Evolutionary conservation across 2,113 vertebrate species (phyloP).

Genomic region (Charadrius vociferus): DNA sequence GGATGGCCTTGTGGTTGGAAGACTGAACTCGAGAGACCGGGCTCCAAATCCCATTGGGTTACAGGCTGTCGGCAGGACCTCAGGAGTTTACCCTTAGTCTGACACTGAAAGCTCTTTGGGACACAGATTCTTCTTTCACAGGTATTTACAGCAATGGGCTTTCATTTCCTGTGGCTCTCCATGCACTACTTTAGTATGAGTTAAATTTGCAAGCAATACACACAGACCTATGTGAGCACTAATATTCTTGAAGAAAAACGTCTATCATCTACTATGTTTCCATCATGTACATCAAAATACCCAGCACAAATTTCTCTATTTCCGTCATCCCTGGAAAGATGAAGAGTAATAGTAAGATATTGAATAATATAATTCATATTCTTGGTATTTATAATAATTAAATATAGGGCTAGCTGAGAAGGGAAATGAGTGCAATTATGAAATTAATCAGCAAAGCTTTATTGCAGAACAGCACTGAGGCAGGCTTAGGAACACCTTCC

Average conservation of each 20-base stretch:
- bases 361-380: slow-evolving; percentile 4
- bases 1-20: background rate
- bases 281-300: background rate
- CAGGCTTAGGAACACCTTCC: background rate
- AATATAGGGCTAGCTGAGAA: slow-evolving; percentile 20
- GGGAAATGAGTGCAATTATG: slow-evolving; percentile 8
- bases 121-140: background rate
- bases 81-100: background rate
- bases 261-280: background rate
- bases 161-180: background rate
- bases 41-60: background rate
- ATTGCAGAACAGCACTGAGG: background rate
- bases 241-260: background rate
- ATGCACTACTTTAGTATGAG: background rate
- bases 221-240: background rate
- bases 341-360: slow-evolving; percentile 1
- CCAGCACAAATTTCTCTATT: background rate
- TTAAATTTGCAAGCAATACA: background rate
- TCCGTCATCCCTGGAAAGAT: background rate
- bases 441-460: slow-evolving; percentile 39
- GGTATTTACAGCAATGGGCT: background rate
- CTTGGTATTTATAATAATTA: slow-evolving; percentile 46
- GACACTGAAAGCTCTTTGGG: background rate
- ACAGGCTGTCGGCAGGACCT: background rate
- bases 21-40: background rate